phyloP scores from a whole-genome alignment of 2,888 invertebrate genomes.

The Caradrina kadenii region DNA sequence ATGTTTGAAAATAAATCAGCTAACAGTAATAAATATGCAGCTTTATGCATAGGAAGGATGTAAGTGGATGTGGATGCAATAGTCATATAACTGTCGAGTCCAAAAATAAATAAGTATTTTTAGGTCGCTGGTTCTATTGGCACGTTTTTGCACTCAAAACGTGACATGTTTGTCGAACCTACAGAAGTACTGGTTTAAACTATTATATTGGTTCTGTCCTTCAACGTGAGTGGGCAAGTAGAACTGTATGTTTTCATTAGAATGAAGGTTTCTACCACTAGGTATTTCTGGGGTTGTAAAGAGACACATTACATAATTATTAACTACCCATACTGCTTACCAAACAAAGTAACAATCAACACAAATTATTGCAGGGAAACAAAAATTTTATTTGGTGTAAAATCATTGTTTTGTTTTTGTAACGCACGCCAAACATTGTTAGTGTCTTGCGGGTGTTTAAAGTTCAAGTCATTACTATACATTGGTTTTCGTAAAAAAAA shows the following conservation, averaged over 20 bases:
- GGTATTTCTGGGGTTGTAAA: too few relatives aligned
- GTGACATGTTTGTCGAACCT: conserved; percentile 61
- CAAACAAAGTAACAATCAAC: too few relatives aligned
- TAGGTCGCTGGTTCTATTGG: conserved; percentile 32
- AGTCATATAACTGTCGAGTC: conserved; percentile 34
- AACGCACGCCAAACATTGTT: too few relatives aligned
- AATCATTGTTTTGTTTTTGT: too few relatives aligned
- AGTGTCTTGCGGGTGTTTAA: too few relatives aligned
- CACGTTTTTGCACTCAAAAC: conserved; percentile 37
- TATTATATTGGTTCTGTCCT: conserved; percentile 19
- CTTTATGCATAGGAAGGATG: not conserved
- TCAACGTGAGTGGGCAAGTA: too few relatives aligned
- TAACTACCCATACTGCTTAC: too few relatives aligned
- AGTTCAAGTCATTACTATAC: too few relatives aligned
- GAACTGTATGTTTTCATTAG: not conserved
- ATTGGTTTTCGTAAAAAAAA: too few relatives aligned
- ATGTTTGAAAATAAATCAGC: conserved; percentile 13
- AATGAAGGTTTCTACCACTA: not conserved
- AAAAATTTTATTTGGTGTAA: too few relatives aligned
- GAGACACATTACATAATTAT: too few relatives aligned
- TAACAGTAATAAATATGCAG: not conserved
- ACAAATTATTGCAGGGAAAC: too few relatives aligned
- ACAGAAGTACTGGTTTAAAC: conserved; percentile 36
- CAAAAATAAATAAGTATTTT: conserved; percentile 28
- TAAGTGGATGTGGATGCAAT: conserved; percentile 2